Base-by-base conservation (phyloP, 2,888 invertebrate genomes). In the Amphimallon solstitiale region DNA sequence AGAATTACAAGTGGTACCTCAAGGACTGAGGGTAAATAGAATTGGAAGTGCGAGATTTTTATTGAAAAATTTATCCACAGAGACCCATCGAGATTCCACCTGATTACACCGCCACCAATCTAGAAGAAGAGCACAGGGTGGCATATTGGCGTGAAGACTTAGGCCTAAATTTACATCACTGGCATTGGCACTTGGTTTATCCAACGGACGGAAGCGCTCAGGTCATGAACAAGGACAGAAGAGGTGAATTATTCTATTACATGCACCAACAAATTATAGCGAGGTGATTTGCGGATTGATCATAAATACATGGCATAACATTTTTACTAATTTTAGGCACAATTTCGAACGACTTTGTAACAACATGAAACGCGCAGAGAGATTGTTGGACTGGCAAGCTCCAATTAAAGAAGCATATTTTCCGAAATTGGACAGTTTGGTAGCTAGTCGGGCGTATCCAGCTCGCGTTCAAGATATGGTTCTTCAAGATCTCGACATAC, bases 131-230 rank as follows among this genome's bases (percentile, higher is more conserved):
- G 75, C 93, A 94, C 79, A 87, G 90, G 2, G 80, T 93, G 68
- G 91, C 92, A 21, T 95, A 94, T 82, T 94, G 92, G 86, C 87
- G 94, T 38, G 94, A 94, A 79, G 94, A 94, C 80, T 84, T 93
- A 67, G 93, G 93, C 70, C 85, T 94, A 72, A 94, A 94, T 82
- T 88, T 93, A 54, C 94, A 94, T 79, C 94, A 95, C 79, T 95
- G 94, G 94, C 94, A 94, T 78, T 94, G 94, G 94, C 94, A 95
- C 80, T 85, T 94, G 71, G 93, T 94, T 2, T 94, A 94, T 80
- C 94, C 94, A 0, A 90, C 90, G 79, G 89, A 90, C 71, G 87
- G 89, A 0, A 81, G 86, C 0, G 73, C 73, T 38, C 81, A 83
- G 43, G 87, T 92, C 43, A 91, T 93, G 2, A 85, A 85, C 52